These are phyloP conservation scores for Aleadryas rufinucha DNA, from an alignment of 2,113 vertebrate species.

Conservation along the genomic window DNA sequence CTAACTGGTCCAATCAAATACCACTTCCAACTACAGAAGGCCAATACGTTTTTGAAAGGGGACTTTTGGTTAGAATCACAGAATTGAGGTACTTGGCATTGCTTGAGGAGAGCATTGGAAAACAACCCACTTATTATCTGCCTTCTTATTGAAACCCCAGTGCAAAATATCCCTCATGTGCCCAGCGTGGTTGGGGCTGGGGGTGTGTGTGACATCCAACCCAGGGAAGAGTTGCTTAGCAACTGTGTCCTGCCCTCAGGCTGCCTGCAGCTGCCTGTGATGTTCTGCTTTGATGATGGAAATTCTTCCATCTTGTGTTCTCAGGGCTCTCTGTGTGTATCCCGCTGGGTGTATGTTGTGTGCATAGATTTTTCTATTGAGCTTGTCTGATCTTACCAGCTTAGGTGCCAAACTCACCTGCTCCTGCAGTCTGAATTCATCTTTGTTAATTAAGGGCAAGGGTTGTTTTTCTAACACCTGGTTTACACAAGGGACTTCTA, in stretches of 20 bases:
- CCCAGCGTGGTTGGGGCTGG: not conserved
- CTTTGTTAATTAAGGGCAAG: slow-evolving; percentile 13
- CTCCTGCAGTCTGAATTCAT: not conserved
- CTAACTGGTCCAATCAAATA: not conserved
- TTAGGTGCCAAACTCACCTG: slow-evolving; percentile 27
- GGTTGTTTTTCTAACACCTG: not conserved
- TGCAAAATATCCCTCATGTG: not conserved
- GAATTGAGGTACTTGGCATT: not conserved
- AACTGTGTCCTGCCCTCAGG: slow-evolving; percentile 66
- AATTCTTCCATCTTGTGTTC: slow-evolving; percentile 61
- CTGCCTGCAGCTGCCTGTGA: slow-evolving; percentile 45
- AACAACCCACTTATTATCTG: not conserved
- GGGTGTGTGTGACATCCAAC: slow-evolving; percentile 17
- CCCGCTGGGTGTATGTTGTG: slow-evolving; percentile 32
- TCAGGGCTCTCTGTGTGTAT: slow-evolving; percentile 17
- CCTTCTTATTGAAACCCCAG: not conserved
- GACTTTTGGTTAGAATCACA: not conserved
- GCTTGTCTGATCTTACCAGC: slow-evolving; percentile 43
- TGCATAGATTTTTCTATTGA: slow-evolving; percentile 50
- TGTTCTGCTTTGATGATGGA: slow-evolving; percentile 62
- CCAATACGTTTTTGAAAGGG: not conserved
- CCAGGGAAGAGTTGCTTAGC: slow-evolving; percentile 61
- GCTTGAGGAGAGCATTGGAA: not conserved
- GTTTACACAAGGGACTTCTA: not conserved
- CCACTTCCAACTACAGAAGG: not conserved